Evolutionary conservation across 2,113 vertebrate genomes (phyloP).

Genomic region (Paradisaea rubra): DNA sequence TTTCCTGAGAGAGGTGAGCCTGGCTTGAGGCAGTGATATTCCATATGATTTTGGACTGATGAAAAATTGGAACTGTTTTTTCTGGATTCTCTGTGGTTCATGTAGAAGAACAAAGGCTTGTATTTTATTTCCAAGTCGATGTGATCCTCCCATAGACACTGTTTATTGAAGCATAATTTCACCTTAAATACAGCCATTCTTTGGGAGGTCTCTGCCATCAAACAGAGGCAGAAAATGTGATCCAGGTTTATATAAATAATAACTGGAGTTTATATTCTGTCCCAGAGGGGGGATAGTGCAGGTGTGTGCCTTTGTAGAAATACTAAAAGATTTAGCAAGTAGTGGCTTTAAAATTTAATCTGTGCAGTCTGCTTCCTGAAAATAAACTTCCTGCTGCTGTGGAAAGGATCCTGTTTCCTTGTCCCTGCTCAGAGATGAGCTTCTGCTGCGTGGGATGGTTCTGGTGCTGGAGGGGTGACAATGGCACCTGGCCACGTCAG

Average conservation of each 20-base stretch:
- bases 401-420: not conserved
- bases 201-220: not conserved
- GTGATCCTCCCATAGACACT: not conserved
- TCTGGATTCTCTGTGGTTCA: not conserved
- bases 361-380: not conserved
- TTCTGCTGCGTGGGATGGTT: accelerated
- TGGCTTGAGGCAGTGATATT: not conserved
- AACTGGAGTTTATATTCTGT: not conserved
- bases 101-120: not conserved
- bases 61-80: not conserved
- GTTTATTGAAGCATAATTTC: not conserved
- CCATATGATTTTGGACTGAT: not conserved
- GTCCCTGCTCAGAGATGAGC: not conserved
- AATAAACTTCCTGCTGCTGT: not conserved
- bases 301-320: not conserved
- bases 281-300: not conserved
- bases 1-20: not conserved
- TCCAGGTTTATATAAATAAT: not conserved
- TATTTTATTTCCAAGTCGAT: not conserved
- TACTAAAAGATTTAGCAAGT: not conserved
- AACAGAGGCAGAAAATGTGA: not conserved
- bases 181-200: not conserved
- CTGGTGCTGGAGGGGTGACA: accelerated
- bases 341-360: not conserved
- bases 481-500: accelerated